phyloP scores from a whole-genome alignment of 92 coral and sea anemone species.

The Umimayanthus kanabou region DNA sequence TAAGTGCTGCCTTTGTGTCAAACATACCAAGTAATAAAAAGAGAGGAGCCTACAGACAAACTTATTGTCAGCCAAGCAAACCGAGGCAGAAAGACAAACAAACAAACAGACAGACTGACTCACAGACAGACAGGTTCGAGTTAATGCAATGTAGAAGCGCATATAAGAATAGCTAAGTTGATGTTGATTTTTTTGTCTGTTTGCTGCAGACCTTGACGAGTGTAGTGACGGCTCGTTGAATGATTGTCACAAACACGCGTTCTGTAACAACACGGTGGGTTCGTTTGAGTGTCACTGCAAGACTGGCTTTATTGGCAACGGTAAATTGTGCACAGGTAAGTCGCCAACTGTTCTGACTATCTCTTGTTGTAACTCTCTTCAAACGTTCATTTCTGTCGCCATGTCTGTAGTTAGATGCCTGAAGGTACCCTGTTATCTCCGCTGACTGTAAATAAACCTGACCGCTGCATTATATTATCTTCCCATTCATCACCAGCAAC shows the following conservation, averaged over 20 bases:
- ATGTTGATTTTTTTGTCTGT: not conserved
- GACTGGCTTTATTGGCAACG: conserved; percentile 18
- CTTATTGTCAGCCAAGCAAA: no score
- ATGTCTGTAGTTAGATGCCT: no score
- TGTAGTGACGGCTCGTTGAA: conserved; percentile 7
- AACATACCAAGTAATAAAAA: no score
- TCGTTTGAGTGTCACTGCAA: conserved; percentile 16
- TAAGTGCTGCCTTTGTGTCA: no score
- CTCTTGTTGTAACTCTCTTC: not conserved
- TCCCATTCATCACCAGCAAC: no score
- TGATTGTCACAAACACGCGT: conserved; percentile 6
- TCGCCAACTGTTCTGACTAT: not conserved
- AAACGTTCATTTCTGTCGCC: not conserved
- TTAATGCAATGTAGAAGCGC: no score
- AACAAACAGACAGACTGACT: not conserved
- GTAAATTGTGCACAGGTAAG: conserved; percentile 23
- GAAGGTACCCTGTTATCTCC: no score
- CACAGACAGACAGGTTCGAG: not conserved
- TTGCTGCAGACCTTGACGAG: conserved; percentile 18
- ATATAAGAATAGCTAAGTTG: not conserved
- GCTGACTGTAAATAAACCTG: no score
- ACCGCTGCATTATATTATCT: no score
- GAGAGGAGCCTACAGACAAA: no score
- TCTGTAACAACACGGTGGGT: conserved; percentile 6
- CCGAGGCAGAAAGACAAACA: not conserved